A percentile compares a stretch with the other conserved stretches of the same genome.
These are phyloP conservation scores for Oedothorax gibbosus DNA, from an alignment of 1,140 invertebrate genomes.

Conservation along the genomic window DNA sequence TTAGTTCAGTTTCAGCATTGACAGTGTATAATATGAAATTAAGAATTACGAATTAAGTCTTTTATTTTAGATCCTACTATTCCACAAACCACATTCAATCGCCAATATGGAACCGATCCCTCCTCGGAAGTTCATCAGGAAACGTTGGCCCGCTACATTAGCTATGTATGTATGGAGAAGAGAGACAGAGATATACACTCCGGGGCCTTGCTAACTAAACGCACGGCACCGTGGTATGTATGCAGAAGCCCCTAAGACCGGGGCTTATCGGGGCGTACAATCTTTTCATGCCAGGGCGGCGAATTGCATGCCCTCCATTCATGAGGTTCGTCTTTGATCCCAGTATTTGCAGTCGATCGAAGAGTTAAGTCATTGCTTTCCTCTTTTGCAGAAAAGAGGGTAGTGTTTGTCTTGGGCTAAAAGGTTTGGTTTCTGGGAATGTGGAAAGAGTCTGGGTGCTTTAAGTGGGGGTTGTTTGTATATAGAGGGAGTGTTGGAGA, in stretches of 20 bases:
- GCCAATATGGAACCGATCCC: background rate
- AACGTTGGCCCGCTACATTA: slow-evolving; percentile 29
- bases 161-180: slow-evolving; percentile 44
- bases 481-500: too few relatives aligned
- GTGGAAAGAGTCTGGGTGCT: background rate
- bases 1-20: too few relatives aligned
- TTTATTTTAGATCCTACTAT: too few relatives aligned
- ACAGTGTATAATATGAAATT: too few relatives aligned
- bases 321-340: slow-evolving; percentile 48
- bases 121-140: slow-evolving; percentile 28
- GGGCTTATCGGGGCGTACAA: slow-evolving; percentile 39
- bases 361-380: slow-evolving; percentile 40
- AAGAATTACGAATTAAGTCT: too few relatives aligned
- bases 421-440: background rate
- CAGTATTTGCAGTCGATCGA: slow-evolving; percentile 46
- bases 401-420: slow-evolving; percentile 17
- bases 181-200: background rate
- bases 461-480: background rate
- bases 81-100: too few relatives aligned
- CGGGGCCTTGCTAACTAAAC: slow-evolving; percentile 30
- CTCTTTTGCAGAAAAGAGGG: background rate
- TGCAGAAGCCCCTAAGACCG: slow-evolving; percentile 24
- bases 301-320: slow-evolving; percentile 34
- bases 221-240: slow-evolving; percentile 5
- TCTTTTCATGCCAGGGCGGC: slow-evolving; percentile 48